Evolutionary conservation across 2,888 invertebrate species (phyloP).

Genomic region (Caenorhabditis virilis): DNA sequence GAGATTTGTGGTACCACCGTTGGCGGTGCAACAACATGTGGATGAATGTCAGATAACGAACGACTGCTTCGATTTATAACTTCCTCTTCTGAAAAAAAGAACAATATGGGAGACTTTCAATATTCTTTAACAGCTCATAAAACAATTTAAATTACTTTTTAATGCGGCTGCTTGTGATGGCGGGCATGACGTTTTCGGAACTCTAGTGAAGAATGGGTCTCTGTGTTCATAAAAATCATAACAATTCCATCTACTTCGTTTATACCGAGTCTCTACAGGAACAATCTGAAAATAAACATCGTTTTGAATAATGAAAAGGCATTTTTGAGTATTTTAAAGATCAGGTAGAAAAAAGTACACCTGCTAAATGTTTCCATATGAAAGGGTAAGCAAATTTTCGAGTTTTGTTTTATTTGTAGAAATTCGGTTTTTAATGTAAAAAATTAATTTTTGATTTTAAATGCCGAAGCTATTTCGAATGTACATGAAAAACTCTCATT

Average conservation of each 20-base stretch:
- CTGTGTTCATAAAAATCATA: conserved; percentile 56
- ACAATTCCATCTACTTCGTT: conserved; percentile 59
- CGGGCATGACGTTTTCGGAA: conserved; percentile 18
- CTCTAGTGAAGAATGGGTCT: conserved; percentile 36
- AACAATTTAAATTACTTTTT: conserved; percentile 20
- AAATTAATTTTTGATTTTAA: no score
- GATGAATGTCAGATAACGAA: conserved; percentile 31
- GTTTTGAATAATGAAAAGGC: no score
- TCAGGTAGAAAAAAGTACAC: no score
- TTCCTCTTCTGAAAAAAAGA: conserved; percentile 29
- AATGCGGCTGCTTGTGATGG: conserved; percentile 19
- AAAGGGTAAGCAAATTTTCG: no score
- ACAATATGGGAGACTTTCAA: no score
- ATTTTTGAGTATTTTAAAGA: no score
- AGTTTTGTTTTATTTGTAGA: no score
- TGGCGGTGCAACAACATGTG: conserved; percentile 5
- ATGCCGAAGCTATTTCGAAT: no score
- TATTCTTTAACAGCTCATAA: no score
- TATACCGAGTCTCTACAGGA: conserved; percentile 60
- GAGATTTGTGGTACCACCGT: conserved; percentile 3
- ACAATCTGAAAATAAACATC: conserved; percentile 50
- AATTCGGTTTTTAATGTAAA: no score
- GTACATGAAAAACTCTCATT: no score
- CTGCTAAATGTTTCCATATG: no score
- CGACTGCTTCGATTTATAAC: conserved; percentile 31